A percentile compares a stretch with the other conserved stretches of the same genome.
Evolutionary conservation across 2,113 vertebrate genomes (phyloP).

Genomic region (Hippoglossus stenolepis): DNA sequence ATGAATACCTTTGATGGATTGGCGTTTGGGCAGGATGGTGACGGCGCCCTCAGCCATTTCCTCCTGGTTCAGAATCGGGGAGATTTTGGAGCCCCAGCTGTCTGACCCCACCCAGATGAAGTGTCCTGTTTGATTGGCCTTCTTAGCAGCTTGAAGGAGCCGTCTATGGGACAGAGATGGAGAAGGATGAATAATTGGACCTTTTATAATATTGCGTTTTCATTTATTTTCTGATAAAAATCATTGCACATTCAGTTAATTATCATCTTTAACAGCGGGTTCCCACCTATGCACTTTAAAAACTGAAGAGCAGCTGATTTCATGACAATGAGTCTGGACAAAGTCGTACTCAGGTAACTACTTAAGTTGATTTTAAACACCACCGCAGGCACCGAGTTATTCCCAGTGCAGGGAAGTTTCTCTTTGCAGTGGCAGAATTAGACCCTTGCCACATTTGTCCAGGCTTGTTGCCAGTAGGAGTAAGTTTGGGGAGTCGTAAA

Average conservation of each 20-base stretch:
- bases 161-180: constrained; percentile 76
- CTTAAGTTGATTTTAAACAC: constrained; percentile 26
- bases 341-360: constrained; percentile 16
- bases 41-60: constrained; percentile 94
- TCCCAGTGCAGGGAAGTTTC: constrained; percentile 24
- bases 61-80: constrained; percentile 91
- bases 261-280: too few species aligned
- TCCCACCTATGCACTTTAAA: constrained; percentile 14
- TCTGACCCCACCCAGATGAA: constrained; percentile 98
- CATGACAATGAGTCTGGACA: constrained; percentile 13
- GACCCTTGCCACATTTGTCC: constrained; percentile 49
- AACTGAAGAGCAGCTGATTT: background rate
- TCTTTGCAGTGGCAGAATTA: constrained; percentile 42
- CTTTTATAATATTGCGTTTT: background rate
- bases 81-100: constrained; percentile 96
- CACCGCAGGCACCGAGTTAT: constrained; percentile 14
- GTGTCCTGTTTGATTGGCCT: constrained; percentile 93
- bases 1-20: constrained; percentile 90
- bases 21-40: constrained; percentile 93
- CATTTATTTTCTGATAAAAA: constrained; percentile 11
- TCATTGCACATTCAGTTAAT: background rate
- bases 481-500: constrained; percentile 52
- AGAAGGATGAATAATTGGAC: background rate
- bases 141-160: constrained; percentile 91
- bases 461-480: constrained; percentile 54